These are phyloP conservation scores for Eristalis tenax DNA, from an alignment of 2,888 invertebrate species.

Conservation along the genomic window DNA sequence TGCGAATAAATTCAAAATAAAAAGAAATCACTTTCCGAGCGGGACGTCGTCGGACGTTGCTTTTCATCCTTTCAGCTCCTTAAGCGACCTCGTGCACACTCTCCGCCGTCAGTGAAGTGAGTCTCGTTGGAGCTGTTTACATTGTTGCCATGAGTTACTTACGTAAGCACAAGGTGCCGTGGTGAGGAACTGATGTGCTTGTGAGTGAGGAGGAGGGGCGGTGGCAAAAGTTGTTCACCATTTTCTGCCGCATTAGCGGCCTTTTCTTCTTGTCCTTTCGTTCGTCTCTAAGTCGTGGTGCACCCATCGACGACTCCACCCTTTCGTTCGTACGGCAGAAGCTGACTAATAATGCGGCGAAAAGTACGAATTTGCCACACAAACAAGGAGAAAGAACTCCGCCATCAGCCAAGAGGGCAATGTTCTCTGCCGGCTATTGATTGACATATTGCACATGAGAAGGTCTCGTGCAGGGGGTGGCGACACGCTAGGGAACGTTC, in stretches of 20 bases:
- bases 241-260: constrained; percentile 66
- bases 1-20: not conserved
- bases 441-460: constrained; percentile 40
- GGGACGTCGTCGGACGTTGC: not conserved
- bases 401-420: constrained; percentile 24
- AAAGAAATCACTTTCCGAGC: not conserved
- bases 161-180: constrained; percentile 41
- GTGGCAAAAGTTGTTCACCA: constrained; percentile 36
- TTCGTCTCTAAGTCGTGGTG: not conserved
- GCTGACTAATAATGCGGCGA: constrained; percentile 36
- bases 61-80: not conserved
- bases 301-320: not conserved
- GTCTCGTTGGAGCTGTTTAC: not conserved
- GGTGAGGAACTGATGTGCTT: not conserved
- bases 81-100: not conserved
- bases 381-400: constrained; percentile 6
- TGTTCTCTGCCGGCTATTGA: constrained; percentile 42
- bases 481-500: not conserved
- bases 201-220: not conserved
- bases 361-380: constrained; percentile 19
- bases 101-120: not conserved
- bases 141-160: constrained; percentile 23
- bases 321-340: not conserved
- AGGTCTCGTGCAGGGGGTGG: not conserved
- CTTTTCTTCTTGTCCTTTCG: constrained; percentile 32